Evolutionary conservation across 1,140 invertebrate species (phyloP), one percentile per base, ranked within the genome.

Genomic region (Mylabris phalerata): DNA sequence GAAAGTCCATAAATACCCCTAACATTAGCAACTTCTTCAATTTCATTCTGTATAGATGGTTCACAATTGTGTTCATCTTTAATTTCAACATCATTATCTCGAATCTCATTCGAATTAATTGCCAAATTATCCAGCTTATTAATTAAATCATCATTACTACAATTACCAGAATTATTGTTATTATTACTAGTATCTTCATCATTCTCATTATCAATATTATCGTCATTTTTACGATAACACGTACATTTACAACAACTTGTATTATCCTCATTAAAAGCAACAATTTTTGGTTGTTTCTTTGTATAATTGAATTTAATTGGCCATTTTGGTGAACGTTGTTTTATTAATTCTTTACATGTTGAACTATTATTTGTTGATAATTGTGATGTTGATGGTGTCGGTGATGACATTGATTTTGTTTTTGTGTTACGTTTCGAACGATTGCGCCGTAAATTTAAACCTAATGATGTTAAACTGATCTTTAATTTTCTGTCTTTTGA

Each of bases 261-360:
- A 75, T 74, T 69, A 66, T 61, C 64, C 73, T 75, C 48, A 71
- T 73, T 67, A 75, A 76, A 63, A 73, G 75, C 19, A 70, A 75
- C 55, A 32, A 32, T 32, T 75, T 81, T 70, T 74, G 78, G 7
- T 75, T 81, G 81, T 43, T 77, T 79, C 50, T 81, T 80, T 3
- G 78, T 75, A 63, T 78, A 82, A 61, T 81, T 81, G 62, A 83
- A 82, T 66, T 81, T 81, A 57, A 82, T 65, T n/a, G 79, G 79
- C 82, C 82, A 84, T 69, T 81, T 80, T 46, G 78, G 78, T 25
- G 77, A 77, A 62, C 82, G 82, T 62, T 19, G 19, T 19, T 19
- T 19, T 19, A 19, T 19, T 19, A 19, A 19, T 19, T 19, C 19
- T 19, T 83, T 84, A 59, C 69, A 32, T 32, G 32, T 5, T 32